These are phyloP conservation scores for Mythimna lalbum DNA, from an alignment of 2,888 invertebrate genomes.

Conservation along the genomic window DNA sequence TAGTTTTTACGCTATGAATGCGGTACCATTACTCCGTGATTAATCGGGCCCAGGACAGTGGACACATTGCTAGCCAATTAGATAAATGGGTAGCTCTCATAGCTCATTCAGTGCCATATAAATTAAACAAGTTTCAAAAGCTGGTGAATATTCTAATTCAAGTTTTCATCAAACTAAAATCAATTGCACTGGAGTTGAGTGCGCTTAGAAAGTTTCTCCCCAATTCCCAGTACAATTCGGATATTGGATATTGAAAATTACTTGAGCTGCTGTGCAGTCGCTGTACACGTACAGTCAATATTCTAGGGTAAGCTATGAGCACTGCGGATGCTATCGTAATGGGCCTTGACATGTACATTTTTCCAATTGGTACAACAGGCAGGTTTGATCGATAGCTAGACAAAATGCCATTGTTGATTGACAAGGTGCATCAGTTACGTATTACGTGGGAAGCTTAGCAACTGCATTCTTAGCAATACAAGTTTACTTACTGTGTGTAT, in stretches of 20 bases:
- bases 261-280: constrained; percentile 10
- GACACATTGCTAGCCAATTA: constrained; percentile 40
- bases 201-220: constrained; percentile 47
- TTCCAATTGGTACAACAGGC: constrained; percentile 43
- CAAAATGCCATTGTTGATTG: constrained; percentile 46
- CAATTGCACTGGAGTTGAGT: constrained; percentile 37
- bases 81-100: constrained; percentile 19
- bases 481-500: constrained; percentile 53
- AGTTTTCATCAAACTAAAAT: constrained; percentile 52
- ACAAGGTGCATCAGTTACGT: constrained; percentile 45
- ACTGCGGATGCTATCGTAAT: constrained; percentile 42
- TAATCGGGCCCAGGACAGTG: constrained; percentile 24
- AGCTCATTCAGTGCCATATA: constrained; percentile 25
- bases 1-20: constrained; percentile 53
- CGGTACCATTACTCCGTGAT: constrained; percentile 46
- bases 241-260: constrained; percentile 53
- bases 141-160: constrained; percentile 35
- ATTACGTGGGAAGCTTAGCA: constrained; percentile 29
- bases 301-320: constrained; percentile 20
- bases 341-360: constrained; percentile 47
- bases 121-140: constrained; percentile 38
- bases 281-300: constrained; percentile 33
- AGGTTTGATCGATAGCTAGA: constrained; percentile 41
- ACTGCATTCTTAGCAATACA: constrained; percentile 60
- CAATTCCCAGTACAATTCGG: constrained; percentile 46